phyloP scores from a whole-genome alignment of 37 sponge, comb jelly and placozoan species.

The Spongilla lacustris region DNA sequence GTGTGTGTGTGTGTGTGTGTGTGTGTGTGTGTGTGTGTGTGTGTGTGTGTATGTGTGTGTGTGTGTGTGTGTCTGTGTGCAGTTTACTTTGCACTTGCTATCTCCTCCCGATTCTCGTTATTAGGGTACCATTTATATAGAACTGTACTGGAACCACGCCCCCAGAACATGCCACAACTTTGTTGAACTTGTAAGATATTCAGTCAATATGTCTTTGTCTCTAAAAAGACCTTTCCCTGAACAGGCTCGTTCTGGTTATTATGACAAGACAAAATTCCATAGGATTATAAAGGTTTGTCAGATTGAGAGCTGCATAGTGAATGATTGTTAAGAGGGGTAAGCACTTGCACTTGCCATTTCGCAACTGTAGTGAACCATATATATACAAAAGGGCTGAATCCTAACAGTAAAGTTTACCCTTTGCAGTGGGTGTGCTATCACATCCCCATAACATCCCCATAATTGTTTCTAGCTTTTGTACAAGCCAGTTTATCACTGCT shows the following conservation, averaged over 20 bases:
- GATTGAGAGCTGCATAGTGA: neutral
- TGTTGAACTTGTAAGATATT: slow-evolving; percentile 73
- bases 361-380: neutral
- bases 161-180: slow-evolving; percentile 95
- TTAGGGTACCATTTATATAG: slow-evolving; percentile 82
- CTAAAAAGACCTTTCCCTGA: neutral
- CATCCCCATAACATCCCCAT: too few relatives aligned
- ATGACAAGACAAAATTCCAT: slow-evolving; percentile 89
- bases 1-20: too few relatives aligned
- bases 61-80: too few relatives aligned
- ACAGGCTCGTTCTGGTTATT: slow-evolving; percentile 89
- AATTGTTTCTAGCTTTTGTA: too few relatives aligned
- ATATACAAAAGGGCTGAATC: too few relatives aligned
- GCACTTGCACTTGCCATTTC: neutral
- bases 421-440: too few relatives aligned
- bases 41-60: too few relatives aligned
- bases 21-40: too few relatives aligned
- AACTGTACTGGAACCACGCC: slow-evolving; percentile 98
- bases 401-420: too few relatives aligned
- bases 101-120: neutral
- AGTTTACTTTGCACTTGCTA: neutral
- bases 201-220: neutral
- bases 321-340: neutral
- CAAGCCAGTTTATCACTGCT: too few relatives aligned
- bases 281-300: slow-evolving; percentile 91